Evolutionary conservation across 2,113 vertebrate species (phyloP).

Genomic region (Gorsachius goisagi): DNA sequence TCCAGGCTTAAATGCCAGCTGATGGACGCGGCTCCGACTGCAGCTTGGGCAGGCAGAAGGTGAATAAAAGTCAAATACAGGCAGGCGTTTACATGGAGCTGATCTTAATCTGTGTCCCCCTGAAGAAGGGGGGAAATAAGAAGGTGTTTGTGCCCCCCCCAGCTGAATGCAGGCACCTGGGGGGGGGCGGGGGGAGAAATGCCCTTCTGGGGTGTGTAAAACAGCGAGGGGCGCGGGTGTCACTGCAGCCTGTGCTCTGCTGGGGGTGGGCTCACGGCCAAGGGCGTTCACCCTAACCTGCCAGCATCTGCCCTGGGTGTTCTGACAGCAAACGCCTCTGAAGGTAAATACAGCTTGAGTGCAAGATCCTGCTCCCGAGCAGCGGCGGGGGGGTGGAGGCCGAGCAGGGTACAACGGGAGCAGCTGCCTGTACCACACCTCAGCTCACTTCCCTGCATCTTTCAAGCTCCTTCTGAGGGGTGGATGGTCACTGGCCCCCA

Average conservation of each 20-base stretch:
- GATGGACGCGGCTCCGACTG: background rate
- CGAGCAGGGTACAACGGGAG: background rate
- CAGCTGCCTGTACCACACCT: background rate
- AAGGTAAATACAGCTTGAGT: background rate
- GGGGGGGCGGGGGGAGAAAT: background rate
- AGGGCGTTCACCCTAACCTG: accelerated
- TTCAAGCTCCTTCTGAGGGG: background rate
- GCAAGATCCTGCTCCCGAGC: background rate
- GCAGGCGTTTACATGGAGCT: background rate
- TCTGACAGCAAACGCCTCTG: background rate
- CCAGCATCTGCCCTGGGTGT: background rate
- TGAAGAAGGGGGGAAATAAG: too few relatives aligned
- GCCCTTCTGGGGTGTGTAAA: background rate
- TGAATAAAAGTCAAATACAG: background rate
- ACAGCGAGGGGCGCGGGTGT: accelerated
- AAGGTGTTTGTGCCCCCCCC: background rate
- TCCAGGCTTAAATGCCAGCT: background rate
- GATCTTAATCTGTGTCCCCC: background rate
- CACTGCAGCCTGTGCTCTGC: background rate
- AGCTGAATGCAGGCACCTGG: background rate
- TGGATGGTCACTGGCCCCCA: background rate
- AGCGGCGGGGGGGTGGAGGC: background rate
- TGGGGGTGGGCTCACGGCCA: background rate
- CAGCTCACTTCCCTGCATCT: background rate
- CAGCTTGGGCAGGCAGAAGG: background rate